Evolutionary conservation across 2,888 invertebrate species (phyloP).

Genomic region (Diachrysia chrysitis): DNA sequence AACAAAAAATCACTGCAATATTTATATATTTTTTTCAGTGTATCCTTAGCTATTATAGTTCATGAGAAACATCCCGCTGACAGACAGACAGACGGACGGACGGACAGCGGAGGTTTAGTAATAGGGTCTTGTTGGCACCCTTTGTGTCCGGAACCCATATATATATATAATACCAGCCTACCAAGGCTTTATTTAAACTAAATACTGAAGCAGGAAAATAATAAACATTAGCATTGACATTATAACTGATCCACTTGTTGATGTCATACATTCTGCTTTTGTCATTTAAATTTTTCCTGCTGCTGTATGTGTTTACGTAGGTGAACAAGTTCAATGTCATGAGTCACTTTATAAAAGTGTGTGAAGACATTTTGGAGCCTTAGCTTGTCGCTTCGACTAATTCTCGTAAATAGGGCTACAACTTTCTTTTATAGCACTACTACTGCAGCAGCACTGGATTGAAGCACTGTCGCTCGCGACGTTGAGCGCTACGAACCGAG

Average conservation of each 20-base stretch:
- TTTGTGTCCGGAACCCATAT: too few relatives aligned
- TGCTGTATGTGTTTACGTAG: neutral
- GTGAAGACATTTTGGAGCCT: conserved; percentile 1
- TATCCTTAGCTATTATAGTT: too few relatives aligned
- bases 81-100: too few relatives aligned
- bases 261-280: conserved; percentile 5
- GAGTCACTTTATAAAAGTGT: neutral
- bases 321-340: conserved; percentile 7
- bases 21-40: too few relatives aligned
- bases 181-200: neutral
- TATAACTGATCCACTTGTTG: neutral
- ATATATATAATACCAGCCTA: too few relatives aligned
- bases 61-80: too few relatives aligned
- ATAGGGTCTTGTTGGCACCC: too few relatives aligned
- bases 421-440: neutral
- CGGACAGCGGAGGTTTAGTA: too few relatives aligned
- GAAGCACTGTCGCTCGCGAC: neutral
- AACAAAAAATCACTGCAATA: too few relatives aligned
- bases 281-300: neutral
- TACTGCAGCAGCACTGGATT: neutral
- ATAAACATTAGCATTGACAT: conserved; percentile 3
- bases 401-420: neutral
- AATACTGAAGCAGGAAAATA: neutral
- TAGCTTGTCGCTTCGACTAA: neutral
- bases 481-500: neutral